Conservation (phyloP, 2,797 vertebrate species). For the Bovichtus diacanthus region DNA sequence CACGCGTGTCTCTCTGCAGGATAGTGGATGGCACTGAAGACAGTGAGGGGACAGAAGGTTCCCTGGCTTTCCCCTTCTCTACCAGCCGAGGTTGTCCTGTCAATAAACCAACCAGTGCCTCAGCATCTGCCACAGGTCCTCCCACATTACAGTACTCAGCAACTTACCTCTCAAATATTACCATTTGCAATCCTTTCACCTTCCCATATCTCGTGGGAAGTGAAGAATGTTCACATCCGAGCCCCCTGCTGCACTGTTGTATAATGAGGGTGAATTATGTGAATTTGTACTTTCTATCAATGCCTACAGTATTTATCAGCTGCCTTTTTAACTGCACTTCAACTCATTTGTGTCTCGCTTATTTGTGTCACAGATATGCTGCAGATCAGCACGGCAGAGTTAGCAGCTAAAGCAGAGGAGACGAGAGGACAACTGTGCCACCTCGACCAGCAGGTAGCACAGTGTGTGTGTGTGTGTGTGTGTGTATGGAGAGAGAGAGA, state of each 20-base stretch:
- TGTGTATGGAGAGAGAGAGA: constrained; percentile 9
- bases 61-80: constrained; percentile 74
- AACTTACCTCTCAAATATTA: neutral
- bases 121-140: constrained; percentile 75
- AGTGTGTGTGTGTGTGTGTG: constrained; percentile 3
- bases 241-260: neutral
- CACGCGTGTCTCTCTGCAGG: constrained; percentile 62
- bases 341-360: constrained; percentile 36
- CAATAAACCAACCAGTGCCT: constrained; percentile 63
- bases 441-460: constrained; percentile 92
- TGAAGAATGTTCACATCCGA: constrained; percentile 15
- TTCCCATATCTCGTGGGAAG: neutral
- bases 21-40: constrained; percentile 85
- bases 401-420: constrained; percentile 94
- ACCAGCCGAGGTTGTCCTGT: constrained; percentile 56
- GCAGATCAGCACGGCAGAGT: constrained; percentile 89
- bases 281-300: constrained; percentile 18
- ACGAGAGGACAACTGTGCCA: constrained; percentile 92
- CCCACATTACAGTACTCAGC: neutral
- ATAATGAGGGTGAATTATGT: constrained; percentile 41
- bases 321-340: constrained; percentile 4
- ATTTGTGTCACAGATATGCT: constrained; percentile 70
- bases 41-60: constrained; percentile 66
- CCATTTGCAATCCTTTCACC: constrained; percentile 14
- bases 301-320: constrained; percentile 15